Conservation (phyloP, 2,888 invertebrate genomes). For the Caenorhabditis sp. region DNA sequence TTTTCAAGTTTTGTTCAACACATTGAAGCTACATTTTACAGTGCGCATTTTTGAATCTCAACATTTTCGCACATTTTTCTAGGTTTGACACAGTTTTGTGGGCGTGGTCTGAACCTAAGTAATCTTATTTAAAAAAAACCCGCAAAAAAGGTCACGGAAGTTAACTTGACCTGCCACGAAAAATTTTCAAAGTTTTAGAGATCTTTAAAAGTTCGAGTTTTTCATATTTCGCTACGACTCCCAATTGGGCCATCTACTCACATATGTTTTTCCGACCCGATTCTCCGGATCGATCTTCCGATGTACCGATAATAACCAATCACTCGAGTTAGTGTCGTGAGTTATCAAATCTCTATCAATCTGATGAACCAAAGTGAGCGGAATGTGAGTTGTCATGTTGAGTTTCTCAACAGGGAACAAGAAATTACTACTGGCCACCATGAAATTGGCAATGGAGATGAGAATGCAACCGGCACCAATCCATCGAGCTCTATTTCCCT, state of each 20-base stretch:
- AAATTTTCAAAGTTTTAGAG: too few species aligned
- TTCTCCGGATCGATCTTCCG: conserved; percentile 30
- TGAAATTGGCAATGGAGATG: conserved; percentile 67
- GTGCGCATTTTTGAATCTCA: too few species aligned
- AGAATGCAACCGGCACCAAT: conserved; percentile 70
- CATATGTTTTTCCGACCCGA: conserved; percentile 29
- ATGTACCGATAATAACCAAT: conserved; percentile 33
- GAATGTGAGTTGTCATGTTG: conserved; percentile 45
- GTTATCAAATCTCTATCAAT: conserved; percentile 33
- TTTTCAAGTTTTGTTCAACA: too few species aligned
- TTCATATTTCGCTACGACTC: too few species aligned
- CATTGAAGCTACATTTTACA: too few species aligned
- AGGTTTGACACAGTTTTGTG: too few species aligned
- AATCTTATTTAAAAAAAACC: too few species aligned
- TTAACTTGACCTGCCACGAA: too few species aligned
- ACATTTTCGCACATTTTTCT: too few species aligned
- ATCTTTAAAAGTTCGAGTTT: too few species aligned
- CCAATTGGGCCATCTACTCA: conserved; percentile 11
- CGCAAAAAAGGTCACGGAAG: too few species aligned
- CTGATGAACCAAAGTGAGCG: conserved; percentile 39
- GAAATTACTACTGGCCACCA: conserved; percentile 68
- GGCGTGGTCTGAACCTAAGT: too few species aligned
- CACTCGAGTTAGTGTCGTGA: conserved; percentile 11
- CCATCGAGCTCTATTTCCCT: conserved; percentile 70
- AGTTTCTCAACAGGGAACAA: conserved; percentile 62